Evolutionary conservation across 2,113 vertebrate species (phyloP), one percentile per base, ranked within the genome.

Genomic region (Etheostoma cragini): DNA sequence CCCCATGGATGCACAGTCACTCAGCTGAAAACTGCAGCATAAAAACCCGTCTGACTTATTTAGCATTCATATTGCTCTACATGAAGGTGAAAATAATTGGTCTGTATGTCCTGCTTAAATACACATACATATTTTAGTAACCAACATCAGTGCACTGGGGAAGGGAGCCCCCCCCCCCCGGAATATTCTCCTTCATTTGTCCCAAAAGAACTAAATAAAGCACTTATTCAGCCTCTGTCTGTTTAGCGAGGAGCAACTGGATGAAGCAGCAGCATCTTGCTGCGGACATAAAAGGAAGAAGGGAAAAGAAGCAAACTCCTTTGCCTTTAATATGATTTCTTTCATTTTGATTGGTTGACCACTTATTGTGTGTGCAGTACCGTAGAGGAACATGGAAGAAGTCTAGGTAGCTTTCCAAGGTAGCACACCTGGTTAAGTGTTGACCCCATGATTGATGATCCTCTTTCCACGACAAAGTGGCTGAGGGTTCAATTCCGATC

Each of bases 331-430:
- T 61, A 47, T n/a, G 11, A 66, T 66, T 49, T 71, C n/a, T 75
- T 83, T 86, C 64, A 83, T 88, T 78, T 63, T 1, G 13, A 76
- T 21, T 63, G 45, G 14, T 46, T 62, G 61, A 76, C 16, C 74
- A 75, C 65, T 76, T 75, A 8, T 56, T 66, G 63, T 62, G 53
- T 46, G 47, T 52, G 21, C 38, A 66, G 22, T 17, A 57, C 21
- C 26, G 33, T 5, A 68, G 35, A 46, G 45, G 13, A 54, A 38
- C 35, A 38, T 38, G 35, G 35, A 38, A 38, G 35, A 38, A 38
- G 35, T 38, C 8, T 38, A 38, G 35, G 8, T 38, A 10, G 35
- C 35, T 38, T 8, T 8, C 8, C 35, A 1, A 38, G 35, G 35
- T 38, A 8, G 35, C 35, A 10, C 35, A 38, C 35, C 8, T 38